A percentile compares a stretch with the other conserved stretches of the same genome.
Conservation (phyloP, 2,888 invertebrate genomes). For the Mythimna albipuncta region DNA sequence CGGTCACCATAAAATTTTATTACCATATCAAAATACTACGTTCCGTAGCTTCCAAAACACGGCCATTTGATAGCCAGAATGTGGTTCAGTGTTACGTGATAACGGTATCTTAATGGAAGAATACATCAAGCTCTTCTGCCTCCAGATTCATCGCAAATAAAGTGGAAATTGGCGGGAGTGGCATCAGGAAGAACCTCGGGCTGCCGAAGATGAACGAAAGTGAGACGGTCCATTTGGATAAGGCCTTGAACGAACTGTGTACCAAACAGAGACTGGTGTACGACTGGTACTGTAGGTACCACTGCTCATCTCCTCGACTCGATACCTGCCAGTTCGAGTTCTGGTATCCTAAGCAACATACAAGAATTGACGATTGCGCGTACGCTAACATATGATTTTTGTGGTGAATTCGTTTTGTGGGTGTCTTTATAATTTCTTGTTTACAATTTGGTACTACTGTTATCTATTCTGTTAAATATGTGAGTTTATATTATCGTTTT, state of each 20-base stretch:
- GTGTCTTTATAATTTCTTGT: constrained; percentile 35
- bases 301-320: constrained; percentile 70
- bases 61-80: constrained; percentile 30
- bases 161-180: constrained; percentile 85
- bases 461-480: constrained; percentile 5
- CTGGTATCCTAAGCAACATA: constrained; percentile 69
- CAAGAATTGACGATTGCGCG: constrained; percentile 81
- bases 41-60: constrained; percentile 48
- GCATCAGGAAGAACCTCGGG: constrained; percentile 86
- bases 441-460: constrained; percentile 6
- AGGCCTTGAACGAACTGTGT: constrained; percentile 78
- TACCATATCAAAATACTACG: constrained; percentile 56
- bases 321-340: constrained; percentile 75
- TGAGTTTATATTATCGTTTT: constrained; percentile 5
- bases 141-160: constrained; percentile 84
- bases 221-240: constrained; percentile 82
- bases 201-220: constrained; percentile 84
- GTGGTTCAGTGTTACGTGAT: constrained; percentile 41
- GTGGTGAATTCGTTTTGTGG: constrained; percentile 34
- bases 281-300: constrained; percentile 80
- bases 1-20: constrained; percentile 60
- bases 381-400: constrained; percentile 72
- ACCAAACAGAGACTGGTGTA: constrained; percentile 69
- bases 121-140: constrained; percentile 74
- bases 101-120: constrained; percentile 49